Evolutionary conservation across 2,888 invertebrate species (phyloP), one percentile per base, ranked within the genome.

Genomic region (Polydrusus cervinus): DNA sequence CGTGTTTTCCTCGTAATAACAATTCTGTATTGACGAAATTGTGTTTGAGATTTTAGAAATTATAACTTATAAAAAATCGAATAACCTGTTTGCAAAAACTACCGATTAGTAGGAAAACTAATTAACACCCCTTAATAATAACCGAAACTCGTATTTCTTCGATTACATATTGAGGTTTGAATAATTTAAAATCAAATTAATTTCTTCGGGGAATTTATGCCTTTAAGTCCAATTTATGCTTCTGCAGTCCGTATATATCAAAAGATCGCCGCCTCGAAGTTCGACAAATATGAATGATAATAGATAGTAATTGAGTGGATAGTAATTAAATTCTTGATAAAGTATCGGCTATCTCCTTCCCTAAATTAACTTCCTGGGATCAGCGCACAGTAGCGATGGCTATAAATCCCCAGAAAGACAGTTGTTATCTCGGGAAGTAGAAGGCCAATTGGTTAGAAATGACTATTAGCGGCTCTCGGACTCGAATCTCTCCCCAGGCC

Each of bases 381-480:
- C 65, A 53, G 71, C 76, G 79, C 75, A 82, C 82, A 79, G 82
- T 82, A 82, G 82, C 81, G 68, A 69, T 40, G 67, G 76, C 72
- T 75, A 81, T 82, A 82, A 82, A 82, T 82, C 76, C 73, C 74
- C 61, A 43, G 47, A 77, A 76, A 80, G 80, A 77, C 75, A 77
- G 72, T 62, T 51, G 76, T 70, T 77, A 72, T 73, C 75, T 71
- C 70, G 45, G 25, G 45, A 60, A 73, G 76, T 66, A 70, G 79
- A 79, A 79, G 80, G 80, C 82, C 83, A 83, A 83, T 83, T 82
- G 83, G 81, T 82, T 82, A 79, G 81, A 80, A 76, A 82, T 80
- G 82, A 81, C 82, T 82, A 82, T 83, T 83, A 82, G 82, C 81
- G 81, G 81, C 79, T 79, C 80, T 77, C 65, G 65, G 73, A 75